phyloP scores from a whole-genome alignment of 2,113 vertebrate genomes.

The Chaetorhynchus papuensis region DNA sequence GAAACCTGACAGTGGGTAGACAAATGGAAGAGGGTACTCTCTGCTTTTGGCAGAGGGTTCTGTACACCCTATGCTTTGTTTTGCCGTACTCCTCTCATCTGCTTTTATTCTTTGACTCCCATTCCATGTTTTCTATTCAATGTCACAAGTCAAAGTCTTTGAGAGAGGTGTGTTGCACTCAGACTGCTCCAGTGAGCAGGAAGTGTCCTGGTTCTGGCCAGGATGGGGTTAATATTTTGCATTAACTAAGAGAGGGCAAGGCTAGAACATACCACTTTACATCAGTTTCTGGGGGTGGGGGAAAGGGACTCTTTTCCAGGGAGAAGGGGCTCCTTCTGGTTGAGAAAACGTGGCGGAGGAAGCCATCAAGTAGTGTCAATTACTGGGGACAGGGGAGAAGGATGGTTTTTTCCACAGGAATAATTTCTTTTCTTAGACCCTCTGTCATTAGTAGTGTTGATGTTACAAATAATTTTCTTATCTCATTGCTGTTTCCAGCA shows the following conservation, averaged over 20 bases:
- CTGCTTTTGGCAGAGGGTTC: not conserved
- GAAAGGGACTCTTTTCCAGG: not conserved
- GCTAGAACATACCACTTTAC: not conserved
- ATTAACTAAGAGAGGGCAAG: too few species aligned
- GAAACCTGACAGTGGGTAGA: not conserved
- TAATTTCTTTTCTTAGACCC: not conserved
- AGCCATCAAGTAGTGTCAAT: fast-evolving
- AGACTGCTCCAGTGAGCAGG: not conserved
- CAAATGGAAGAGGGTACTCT: not conserved
- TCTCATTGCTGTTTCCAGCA: not conserved
- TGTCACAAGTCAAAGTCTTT: not conserved
- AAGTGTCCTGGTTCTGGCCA: not conserved
- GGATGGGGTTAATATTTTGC: not conserved
- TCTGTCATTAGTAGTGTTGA: not conserved
- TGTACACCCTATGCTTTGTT: not conserved
- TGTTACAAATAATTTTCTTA: not conserved
- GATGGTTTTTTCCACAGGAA: fast-evolving
- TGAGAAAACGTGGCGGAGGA: fast-evolving
- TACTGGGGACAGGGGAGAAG: not conserved
- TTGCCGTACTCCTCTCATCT: not conserved
- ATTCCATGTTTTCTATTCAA: not conserved
- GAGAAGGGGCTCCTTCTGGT: not conserved
- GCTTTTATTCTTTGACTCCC: not conserved
- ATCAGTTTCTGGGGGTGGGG: not conserved
- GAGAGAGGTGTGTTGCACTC: not conserved